A percentile compares a stretch with the other conserved stretches of the same genome.
Conservation (phyloP, 2,797 vertebrate species). For the Tadarida brasiliensis region DNA sequence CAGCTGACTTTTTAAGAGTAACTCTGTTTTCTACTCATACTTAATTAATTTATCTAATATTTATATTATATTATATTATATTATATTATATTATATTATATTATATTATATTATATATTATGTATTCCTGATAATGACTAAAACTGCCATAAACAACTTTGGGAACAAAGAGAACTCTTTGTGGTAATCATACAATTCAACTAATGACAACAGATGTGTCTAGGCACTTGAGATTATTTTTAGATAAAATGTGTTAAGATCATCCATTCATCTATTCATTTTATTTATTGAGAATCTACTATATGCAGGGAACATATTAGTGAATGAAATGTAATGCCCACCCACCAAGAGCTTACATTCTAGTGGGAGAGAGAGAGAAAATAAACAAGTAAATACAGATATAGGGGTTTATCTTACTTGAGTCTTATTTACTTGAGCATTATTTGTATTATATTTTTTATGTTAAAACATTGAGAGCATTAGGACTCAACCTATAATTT, state of each 20-base stretch:
- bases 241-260: too few species aligned
- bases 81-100: background rate
- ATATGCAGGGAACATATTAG: background rate
- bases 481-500: background rate
- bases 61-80: background rate
- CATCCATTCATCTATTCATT: too few species aligned
- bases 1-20: conserved; percentile 12
- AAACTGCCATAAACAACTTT: background rate
- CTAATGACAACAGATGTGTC: background rate
- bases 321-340: background rate
- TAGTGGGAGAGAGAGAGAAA: background rate
- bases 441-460: background rate
- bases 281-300: background rate
- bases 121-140: background rate
- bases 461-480: background rate
- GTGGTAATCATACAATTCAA: background rate
- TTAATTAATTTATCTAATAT: background rate
- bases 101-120: background rate
- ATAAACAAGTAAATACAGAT: background rate
- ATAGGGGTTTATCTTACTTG: background rate
- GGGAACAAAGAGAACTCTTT: background rate
- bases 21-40: background rate
- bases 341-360: background rate
- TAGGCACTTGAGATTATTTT: too few species aligned
- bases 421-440: background rate